These are phyloP conservation scores for Brachionichthys hirsutus DNA, from an alignment of 2,113 vertebrate species.

Conservation along the genomic window DNA sequence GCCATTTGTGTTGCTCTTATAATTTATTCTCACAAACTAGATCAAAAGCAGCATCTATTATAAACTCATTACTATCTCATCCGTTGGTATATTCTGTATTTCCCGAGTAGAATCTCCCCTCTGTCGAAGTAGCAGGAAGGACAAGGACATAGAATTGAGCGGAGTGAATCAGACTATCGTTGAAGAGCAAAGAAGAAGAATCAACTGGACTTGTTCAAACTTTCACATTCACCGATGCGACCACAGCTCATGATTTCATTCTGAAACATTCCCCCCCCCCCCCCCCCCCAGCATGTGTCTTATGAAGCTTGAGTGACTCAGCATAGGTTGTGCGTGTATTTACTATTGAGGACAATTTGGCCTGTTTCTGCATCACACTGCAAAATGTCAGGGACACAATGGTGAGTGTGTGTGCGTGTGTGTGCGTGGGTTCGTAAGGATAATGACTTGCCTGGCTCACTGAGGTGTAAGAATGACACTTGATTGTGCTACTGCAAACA, in stretches of 20 bases:
- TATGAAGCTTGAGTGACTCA: constrained; percentile 42
- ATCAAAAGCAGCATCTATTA: constrained; percentile 37
- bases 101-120: constrained; percentile 20
- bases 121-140: constrained; percentile 15
- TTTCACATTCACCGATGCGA: neutral
- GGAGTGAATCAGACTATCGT: no score
- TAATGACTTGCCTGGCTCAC: constrained; percentile 46
- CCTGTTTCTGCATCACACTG: constrained; percentile 25
- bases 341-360: constrained; percentile 40
- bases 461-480: constrained; percentile 48
- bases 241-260: neutral
- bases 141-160: constrained; percentile 22
- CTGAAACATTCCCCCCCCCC: no score
- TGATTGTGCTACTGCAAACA: constrained; percentile 48
- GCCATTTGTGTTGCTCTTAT: neutral
- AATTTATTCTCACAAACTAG: constrained; percentile 25
- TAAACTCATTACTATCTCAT: constrained; percentile 45
- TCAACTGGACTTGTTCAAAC: no score
- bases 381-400: constrained; percentile 20
- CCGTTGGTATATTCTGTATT: constrained; percentile 29
- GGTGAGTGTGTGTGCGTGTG: neutral
- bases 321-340: constrained; percentile 29
- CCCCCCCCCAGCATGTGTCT: neutral
- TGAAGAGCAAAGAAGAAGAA: no score
- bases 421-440: constrained; percentile 23